Evolutionary conservation across 1,140 invertebrate genomes (phyloP).

Genomic region (Drosophila jambulina): DNA sequence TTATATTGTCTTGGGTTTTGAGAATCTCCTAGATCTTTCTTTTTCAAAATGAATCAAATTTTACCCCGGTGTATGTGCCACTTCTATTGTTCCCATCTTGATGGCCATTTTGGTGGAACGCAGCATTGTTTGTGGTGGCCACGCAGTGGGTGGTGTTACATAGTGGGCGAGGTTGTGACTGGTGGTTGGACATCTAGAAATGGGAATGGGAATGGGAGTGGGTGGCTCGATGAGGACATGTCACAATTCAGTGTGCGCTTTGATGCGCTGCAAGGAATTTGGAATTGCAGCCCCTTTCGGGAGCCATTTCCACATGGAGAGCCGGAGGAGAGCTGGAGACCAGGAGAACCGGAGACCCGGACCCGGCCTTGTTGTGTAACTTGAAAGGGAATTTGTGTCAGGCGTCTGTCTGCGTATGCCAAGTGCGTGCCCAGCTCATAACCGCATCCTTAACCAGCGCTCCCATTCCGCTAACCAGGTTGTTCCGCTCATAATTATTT

Average conservation of each 20-base stretch:
- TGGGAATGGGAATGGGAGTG: background rate
- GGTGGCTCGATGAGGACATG: slow-evolving; percentile 34
- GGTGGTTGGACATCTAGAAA: slow-evolving; percentile 7
- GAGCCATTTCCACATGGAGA: slow-evolving; percentile 21
- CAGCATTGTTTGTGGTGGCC: slow-evolving; percentile 40
- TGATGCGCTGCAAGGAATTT: slow-evolving; percentile 54
- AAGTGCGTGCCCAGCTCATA: slow-evolving; percentile 33
- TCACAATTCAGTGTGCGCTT: slow-evolving; percentile 57
- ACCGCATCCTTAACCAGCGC: slow-evolving; percentile 1
- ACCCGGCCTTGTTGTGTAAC: slow-evolving; percentile 41
- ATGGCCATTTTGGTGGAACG: slow-evolving; percentile 33
- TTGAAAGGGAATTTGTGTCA: slow-evolving; percentile 61
- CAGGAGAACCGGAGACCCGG: too few species aligned
- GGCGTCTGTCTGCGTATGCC: slow-evolving; percentile 53
- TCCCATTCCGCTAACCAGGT: background rate
- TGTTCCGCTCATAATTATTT: slow-evolving; percentile 34
- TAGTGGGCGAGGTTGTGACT: slow-evolving; percentile 1
- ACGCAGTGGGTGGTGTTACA: slow-evolving; percentile 21
- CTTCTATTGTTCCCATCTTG: slow-evolving; percentile 32
- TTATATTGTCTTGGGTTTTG: background rate
- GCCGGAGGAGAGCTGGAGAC: background rate
- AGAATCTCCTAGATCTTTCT: background rate
- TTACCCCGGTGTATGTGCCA: slow-evolving; percentile 19
- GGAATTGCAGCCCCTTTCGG: slow-evolving; percentile 49
- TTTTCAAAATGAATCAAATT: background rate